phyloP scores from a whole-genome alignment of 1,140 invertebrate genomes.

The Tyrophagus putrescentiae region DNA sequence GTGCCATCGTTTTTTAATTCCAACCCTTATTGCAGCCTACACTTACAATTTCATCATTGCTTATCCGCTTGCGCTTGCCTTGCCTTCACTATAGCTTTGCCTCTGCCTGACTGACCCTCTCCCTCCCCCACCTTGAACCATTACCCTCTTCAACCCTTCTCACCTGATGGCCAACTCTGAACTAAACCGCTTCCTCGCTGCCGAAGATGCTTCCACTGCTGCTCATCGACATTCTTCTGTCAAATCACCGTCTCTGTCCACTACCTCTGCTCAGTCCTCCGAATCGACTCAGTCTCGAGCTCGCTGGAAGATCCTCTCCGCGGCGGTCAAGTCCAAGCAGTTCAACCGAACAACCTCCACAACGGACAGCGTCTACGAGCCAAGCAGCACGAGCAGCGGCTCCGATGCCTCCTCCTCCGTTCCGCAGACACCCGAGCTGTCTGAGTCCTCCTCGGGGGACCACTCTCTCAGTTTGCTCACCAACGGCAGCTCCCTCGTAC shows the following conservation, averaged over 20 bases:
- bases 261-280: neutral
- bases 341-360: neutral
- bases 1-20: too few species aligned
- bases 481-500: neutral
- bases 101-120: too few species aligned
- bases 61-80: too few species aligned
- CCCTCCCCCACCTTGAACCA: too few species aligned
- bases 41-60: too few species aligned
- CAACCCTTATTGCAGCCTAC: too few species aligned
- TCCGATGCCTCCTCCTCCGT: neutral
- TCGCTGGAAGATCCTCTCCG: neutral
- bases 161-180: too few species aligned
- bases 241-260: neutral
- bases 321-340: conserved; percentile 6
- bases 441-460: neutral
- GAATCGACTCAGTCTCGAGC: neutral
- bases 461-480: neutral
- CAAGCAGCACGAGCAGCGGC: neutral
- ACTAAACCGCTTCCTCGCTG: too few species aligned
- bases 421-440: neutral
- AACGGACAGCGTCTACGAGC: neutral
- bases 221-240: too few species aligned
- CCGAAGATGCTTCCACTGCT: too few species aligned
- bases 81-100: too few species aligned
- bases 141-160: too few species aligned